Evolutionary conservation across 1,140 invertebrate species (phyloP).

Genomic region (Littorina saxatilis): DNA sequence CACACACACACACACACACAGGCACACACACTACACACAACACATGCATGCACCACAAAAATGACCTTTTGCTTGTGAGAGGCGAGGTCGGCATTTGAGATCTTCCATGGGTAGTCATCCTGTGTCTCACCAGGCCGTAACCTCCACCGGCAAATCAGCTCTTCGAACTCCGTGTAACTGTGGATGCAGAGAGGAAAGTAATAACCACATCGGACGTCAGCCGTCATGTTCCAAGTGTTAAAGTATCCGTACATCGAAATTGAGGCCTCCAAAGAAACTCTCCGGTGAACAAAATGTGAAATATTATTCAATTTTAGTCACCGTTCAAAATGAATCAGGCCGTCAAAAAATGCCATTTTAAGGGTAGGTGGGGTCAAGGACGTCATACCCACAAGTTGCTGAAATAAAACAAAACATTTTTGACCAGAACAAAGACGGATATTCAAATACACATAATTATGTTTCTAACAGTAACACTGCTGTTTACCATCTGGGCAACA

Average conservation of each 20-base stretch:
- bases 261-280: too few relatives aligned
- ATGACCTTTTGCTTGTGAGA: constrained; percentile 83
- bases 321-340: too few relatives aligned
- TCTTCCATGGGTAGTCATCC: constrained; percentile 73
- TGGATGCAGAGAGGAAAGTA: neutral
- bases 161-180: constrained; percentile 80
- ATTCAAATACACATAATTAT: too few relatives aligned
- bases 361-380: too few relatives aligned
- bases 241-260: neutral
- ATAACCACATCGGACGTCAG: neutral
- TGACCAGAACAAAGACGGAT: too few relatives aligned
- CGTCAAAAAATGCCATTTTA: too few relatives aligned
- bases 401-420: too few relatives aligned
- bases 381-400: too few relatives aligned
- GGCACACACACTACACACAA: neutral
- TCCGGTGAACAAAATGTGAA: too few relatives aligned
- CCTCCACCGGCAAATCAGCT: constrained; percentile 72
- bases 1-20: neutral
- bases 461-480: too few relatives aligned
- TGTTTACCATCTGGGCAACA: too few relatives aligned
- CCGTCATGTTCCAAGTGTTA: neutral
- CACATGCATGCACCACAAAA: neutral
- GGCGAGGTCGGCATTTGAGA: constrained; percentile 85
- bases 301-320: too few relatives aligned
- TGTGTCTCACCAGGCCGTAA: constrained; percentile 60